Base-by-base conservation (phyloP, 2,888 invertebrate species). In the Uropetala carovei region DNA sequence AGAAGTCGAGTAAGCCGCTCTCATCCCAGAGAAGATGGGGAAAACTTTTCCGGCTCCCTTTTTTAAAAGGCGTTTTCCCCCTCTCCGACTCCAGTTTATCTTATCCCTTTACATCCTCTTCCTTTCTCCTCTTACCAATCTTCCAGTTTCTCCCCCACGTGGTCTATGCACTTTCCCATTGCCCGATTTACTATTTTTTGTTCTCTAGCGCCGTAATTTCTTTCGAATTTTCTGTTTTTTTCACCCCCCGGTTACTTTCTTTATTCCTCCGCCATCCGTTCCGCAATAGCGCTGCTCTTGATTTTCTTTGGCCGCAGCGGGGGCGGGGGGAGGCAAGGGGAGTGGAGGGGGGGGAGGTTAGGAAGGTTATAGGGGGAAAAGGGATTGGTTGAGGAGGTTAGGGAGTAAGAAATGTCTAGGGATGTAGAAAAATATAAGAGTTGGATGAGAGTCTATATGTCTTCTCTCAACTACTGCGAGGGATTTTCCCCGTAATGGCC, bases 21-120 rank as follows among this genome's bases (percentile, higher is more conserved):
- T 60, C 86, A 59, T 30, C 59, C 86, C 18, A 18, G 57, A 22
- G 22, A 22, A 59, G 85, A 30, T 43, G 83, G 30, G 59, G 60
- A 60, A 86, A 86, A 86, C 58, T 86, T 60, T 59, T 60, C 59
- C 86, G 82, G 30, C 30, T 75, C 75, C 18, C 86, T 30, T 14
- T n/a, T n/a, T 86, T 59, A 27, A 86, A 59, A 86, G 14, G 27
- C 14, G 59, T n/a, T 14, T 82, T 82, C 30, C 30, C 30, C 82
- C 30, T 43, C 30, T 30, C 30, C 9, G 27, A 22, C 22, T 30
- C 82, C 27, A 3, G 30, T 11, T 16, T 43, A 82, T 27, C 27
- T 30, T 82, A 10, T 18, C 18, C 8, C 83, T n/a, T 57, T 43
- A 13, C 8, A 43, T 11, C 56, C n/a, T 83, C 43, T n/a, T 43